Evolutionary conservation across 2,888 invertebrate genomes (phyloP), one percentile per base, ranked within the genome.

Genomic region (Polymixis lichenea): DNA sequence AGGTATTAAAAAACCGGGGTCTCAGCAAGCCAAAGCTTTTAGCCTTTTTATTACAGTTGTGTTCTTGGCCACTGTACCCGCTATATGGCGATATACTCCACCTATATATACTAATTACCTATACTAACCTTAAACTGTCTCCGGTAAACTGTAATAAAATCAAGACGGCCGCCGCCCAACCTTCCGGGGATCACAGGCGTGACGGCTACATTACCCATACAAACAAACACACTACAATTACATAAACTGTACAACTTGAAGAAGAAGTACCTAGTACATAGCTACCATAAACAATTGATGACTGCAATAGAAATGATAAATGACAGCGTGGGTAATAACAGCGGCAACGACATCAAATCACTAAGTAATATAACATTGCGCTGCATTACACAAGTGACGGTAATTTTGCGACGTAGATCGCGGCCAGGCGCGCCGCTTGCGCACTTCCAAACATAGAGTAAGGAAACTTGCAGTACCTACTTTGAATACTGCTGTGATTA

Each of bases 341-440:
- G 73, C 77, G 56, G 55, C 72, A 77, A 81, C 77, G 77, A 84
- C 83, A 85, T 84, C 84, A 83, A 90, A 88, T 87, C 87, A 89
- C 90, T 87, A 90, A 90, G 90, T 89, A 89, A 90, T 89, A 90
- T 87, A 85, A 83, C 87, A 90, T 93, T 92, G 93, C 92, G 89
- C 90, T 86, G 89, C 89, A 89, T 93, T 93, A 92, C 92, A 92
- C 92, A 92, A 92, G 92, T 85, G 88, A 83, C 88, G 83, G 92
- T 92, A 92, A 93, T 91, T 91, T 91, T 84, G 91, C 91, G 90
- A 87, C 91, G 89, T 88, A 91, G 91, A 92, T 91, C 89, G 92
- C 90, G 91, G 88, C 87, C 90, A 87, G 90, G 88, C 89, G 86
- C 80, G 86, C 78, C 88, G 89, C 82, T 85, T 84, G 82, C 82